A percentile compares a stretch with the other conserved stretches of the same genome.
These are phyloP conservation scores for Drosophila nigromelanica DNA, from an alignment of 1,140 invertebrate species.

Conservation along the genomic window DNA sequence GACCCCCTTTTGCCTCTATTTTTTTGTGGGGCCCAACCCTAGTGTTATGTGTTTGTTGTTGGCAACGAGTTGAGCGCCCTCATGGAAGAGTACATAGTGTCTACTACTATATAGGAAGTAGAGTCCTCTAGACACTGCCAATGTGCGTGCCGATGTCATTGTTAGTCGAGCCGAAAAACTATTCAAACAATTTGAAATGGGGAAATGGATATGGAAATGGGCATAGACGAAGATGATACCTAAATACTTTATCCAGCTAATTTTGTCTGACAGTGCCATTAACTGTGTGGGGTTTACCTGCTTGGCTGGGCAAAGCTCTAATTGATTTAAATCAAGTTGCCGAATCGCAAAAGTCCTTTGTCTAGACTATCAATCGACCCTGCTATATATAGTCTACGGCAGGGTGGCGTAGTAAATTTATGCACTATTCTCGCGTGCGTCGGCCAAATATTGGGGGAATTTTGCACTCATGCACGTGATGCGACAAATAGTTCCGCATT, in stretches of 20 bases:
- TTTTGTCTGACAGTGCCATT: constrained; percentile 73
- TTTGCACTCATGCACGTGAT: constrained; percentile 73
- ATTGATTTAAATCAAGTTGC: constrained; percentile 81
- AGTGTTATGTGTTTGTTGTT: constrained; percentile 76
- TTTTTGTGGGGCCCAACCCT: constrained; percentile 11
- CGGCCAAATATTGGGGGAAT: constrained; percentile 67
- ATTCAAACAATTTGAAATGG: constrained; percentile 34
- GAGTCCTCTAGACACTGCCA: background rate
- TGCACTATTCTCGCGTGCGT: constrained; percentile 70
- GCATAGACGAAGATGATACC: constrained; percentile 39
- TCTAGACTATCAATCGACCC: constrained; percentile 76
- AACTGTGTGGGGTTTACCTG: constrained; percentile 4
- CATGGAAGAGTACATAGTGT: constrained; percentile 2
- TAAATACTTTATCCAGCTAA: constrained; percentile 75
- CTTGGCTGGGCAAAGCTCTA: constrained; percentile 34
- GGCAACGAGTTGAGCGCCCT: constrained; percentile 78
- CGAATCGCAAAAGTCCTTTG: constrained; percentile 47
- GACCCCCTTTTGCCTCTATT: constrained; percentile 63
- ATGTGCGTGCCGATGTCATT: constrained; percentile 49
- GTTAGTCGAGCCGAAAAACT: constrained; percentile 15
- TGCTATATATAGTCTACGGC: constrained; percentile 8
- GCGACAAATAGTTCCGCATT: constrained; percentile 81
- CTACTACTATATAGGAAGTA: background rate
- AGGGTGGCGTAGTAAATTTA: constrained; percentile 54
- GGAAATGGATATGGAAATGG: constrained; percentile 20